Conservation (phyloP, 2,113 vertebrate species). For the Miniopterus natalensis region DNA sequence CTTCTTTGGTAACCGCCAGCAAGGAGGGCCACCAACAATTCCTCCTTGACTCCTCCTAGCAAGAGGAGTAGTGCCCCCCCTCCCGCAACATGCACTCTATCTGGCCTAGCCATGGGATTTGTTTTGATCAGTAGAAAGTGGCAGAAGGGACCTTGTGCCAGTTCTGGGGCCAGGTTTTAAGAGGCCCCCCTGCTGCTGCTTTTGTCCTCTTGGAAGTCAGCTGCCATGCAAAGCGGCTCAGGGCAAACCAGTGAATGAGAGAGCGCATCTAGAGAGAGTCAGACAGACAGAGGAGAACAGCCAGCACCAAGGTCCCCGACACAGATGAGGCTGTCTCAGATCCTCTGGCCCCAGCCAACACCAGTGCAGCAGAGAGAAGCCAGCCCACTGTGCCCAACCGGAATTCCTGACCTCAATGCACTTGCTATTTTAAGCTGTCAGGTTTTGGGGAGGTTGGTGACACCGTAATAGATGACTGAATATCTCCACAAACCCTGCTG, state of each 20-base stretch:
- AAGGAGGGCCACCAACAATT: background rate
- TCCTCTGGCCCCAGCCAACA: background rate
- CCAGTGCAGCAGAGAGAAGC: background rate
- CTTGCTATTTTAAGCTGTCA: background rate
- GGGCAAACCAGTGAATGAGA: background rate
- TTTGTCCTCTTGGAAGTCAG: background rate
- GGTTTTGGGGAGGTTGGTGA: background rate
- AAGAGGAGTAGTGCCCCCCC: background rate
- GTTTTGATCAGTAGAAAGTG: background rate
- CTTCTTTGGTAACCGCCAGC: background rate
- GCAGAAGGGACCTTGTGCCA: background rate
- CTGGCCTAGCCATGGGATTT: background rate
- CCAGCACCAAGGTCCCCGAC: background rate
- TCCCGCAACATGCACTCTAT: too few species aligned
- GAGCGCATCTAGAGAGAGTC: background rate
- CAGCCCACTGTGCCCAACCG: background rate
- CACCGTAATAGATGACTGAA: background rate
- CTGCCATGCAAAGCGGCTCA: background rate
- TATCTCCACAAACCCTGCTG: background rate
- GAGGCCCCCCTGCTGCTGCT: background rate
- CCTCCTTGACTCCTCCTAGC: background rate
- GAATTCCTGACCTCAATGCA: background rate
- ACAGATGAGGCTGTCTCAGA: accelerated
- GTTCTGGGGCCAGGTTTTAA: background rate
- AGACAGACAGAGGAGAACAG: background rate